These are phyloP conservation scores for Neodiprion pinetum DNA, from an alignment of 1,140 invertebrate species.

Conservation along the genomic window DNA sequence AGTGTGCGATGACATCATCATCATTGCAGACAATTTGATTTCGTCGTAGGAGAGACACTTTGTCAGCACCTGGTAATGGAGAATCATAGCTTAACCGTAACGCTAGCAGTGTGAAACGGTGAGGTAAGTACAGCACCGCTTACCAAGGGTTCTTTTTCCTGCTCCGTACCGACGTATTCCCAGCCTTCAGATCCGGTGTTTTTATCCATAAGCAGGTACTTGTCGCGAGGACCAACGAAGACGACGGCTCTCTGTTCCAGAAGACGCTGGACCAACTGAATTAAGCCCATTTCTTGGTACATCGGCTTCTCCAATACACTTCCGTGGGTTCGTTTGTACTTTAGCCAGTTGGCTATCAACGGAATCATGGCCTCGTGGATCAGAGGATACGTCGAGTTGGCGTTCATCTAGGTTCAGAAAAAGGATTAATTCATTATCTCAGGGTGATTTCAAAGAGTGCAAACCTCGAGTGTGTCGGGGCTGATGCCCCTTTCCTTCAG, in stretches of 20 bases:
- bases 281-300: conserved; percentile 64
- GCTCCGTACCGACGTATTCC: conserved; percentile 60
- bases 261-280: conserved; percentile 65
- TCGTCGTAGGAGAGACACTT: conserved; percentile 67
- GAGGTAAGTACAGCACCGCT: neutral
- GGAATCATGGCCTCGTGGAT: conserved; percentile 59
- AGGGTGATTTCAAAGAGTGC: neutral
- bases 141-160: conserved; percentile 56
- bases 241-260: conserved; percentile 64
- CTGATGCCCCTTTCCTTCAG: conserved; percentile 45
- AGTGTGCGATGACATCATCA: conserved; percentile 67
- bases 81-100: neutral
- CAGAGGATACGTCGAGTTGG: conserved; percentile 60
- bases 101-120: no score
- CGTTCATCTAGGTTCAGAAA: conserved; percentile 44
- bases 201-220: conserved; percentile 61
- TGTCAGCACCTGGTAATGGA: conserved; percentile 48
- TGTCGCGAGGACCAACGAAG: conserved; percentile 62
- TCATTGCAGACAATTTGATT: conserved; percentile 68
- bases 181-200: conserved; percentile 60
- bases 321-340: conserved; percentile 59
- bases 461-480: conserved; percentile 45
- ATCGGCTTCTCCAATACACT: conserved; percentile 61
- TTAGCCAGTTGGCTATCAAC: conserved; percentile 55
- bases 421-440: neutral